Evolutionary conservation across 2,113 vertebrate species (phyloP), one percentile per base, ranked within the genome.

Genomic region (Orientallactaga bullata): DNA sequence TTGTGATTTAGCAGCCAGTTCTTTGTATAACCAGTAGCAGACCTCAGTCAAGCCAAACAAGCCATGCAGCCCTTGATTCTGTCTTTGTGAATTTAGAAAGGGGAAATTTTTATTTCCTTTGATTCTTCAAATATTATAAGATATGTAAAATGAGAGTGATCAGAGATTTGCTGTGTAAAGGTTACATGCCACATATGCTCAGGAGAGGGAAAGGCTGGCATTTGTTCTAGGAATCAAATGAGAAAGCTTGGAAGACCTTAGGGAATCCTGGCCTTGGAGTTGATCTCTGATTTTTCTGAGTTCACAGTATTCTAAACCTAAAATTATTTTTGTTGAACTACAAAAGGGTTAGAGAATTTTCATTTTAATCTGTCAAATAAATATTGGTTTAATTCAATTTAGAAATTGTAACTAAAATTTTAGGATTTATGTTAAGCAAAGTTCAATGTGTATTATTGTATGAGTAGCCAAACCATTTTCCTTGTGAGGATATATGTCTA

Each of bases 171-270:
- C 77, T 58, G 88, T 68, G 23, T 88, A 88, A 93, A 95, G 77
- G 11, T 92, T 95, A 69, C 21, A 61, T 69, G 51, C 7, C 88
- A 23, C 76, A 11, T 79, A 76, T 94, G 24, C 32, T 42, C 83
- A 88, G 60, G 69, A 81, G 21, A 89, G 28, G 2, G 37, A 81
- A 24, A 94, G 8, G 12, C 9, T 89, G 74, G 60, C 32, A 89
- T 95, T 95, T 95, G 71, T 79, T n/a, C 69, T 88, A 88, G 16
- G 26, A 82, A 15, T 94, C 82, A 93, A 94, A 83, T 79, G 47
- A 92, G 20, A 85, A 92, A n/a, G 28, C 73, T 96, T 16, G 21
- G 71, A 81, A 0, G 26, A 63, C n/a, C 26, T 47, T 81, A 47
- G 26, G 63, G 35, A 90, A 73, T 2, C 26, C 17, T 85, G 37